Base-by-base conservation (phyloP, 92 coral and sea anemone species). In the Bergia sp. region DNA sequence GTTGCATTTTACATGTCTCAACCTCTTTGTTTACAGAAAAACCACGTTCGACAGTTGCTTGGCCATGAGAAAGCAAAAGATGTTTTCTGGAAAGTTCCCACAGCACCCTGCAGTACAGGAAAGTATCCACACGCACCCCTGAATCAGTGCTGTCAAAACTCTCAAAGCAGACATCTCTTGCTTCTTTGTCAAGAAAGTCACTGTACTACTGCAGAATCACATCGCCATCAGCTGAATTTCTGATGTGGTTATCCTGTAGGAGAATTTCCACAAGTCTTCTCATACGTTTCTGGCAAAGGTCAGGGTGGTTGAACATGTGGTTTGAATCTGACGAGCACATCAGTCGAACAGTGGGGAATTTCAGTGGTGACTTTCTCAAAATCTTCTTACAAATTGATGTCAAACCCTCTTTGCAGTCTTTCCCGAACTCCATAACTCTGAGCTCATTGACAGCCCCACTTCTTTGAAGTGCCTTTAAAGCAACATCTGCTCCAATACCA, bases 401-500 rank as follows among this genome's bases (percentile, higher is more conserved):
- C 67, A 79, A 79, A 41, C 82, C 82, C 66, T 79, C 55, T 36
- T 12, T 36, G 11, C 85, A 37, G 45, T 80, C 69, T 50, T 79
- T 79, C 82, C 49, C 49, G n/a, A 55, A 80, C 37, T 80, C 85
- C 85, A 80, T 80, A 13, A 80, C 47, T 80, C 50, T 80, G 29
- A 80, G 85, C 12, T 80, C 72, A 37, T 72, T 57, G 23, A 80
- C 73, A 0, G 71, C 37, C 5, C 65, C 82, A 18, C 44, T 44
- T 78, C 82, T 78, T 45, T 78, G 82, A 45, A 78, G 82, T 78
- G 64, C 45, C 61, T 5, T 44, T 78, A 78, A 45, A n/a, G 40
- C 36, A 80, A 80, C 72, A 55, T 18, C 85, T 80, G 85, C 72
- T 12, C 85, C 85, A 55, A 37, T 80, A n/a, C 85, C 72, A 80